Evolutionary conservation across 1,140 invertebrate genomes (phyloP).

Genomic region (Lordiphosa stackelbergi): DNA sequence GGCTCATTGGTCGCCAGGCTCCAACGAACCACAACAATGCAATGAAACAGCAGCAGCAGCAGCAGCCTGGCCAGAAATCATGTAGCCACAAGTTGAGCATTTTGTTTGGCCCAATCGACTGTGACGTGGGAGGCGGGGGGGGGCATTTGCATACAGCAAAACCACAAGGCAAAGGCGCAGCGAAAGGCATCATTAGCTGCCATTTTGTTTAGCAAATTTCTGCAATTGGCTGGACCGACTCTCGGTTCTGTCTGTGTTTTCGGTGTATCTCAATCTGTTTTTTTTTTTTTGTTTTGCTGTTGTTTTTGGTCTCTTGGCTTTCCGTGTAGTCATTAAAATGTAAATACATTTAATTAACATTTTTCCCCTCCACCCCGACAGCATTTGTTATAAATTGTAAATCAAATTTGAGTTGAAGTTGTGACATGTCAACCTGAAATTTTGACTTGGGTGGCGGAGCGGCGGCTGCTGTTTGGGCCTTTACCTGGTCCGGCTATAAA

Average conservation of each 20-base stretch:
- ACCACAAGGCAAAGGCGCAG: too few species aligned
- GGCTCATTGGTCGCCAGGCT: too few species aligned
- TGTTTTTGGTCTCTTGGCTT: background rate
- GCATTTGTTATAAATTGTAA: conserved; percentile 72
- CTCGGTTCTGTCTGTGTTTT: too few species aligned
- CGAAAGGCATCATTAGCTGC: too few species aligned
- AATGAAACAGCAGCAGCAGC: conserved; percentile 13
- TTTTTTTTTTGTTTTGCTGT: background rate
- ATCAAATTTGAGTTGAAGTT: conserved; percentile 60
- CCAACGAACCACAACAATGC: too few species aligned
- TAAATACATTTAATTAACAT: conserved; percentile 74
- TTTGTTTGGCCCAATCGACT: too few species aligned
- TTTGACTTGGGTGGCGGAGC: conserved; percentile 46
- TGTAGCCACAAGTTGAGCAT: background rate
- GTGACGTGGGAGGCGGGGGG: too few species aligned
- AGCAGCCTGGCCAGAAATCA: too few species aligned
- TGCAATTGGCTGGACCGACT: background rate
- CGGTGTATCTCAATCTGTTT: conserved; percentile 56
- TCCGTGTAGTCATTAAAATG: conserved; percentile 75
- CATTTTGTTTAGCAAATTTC: too few species aligned
- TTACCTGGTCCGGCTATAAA: conserved; percentile 43
- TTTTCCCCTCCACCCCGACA: conserved; percentile 33
- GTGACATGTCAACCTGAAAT: conserved; percentile 25
- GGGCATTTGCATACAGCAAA: too few species aligned
- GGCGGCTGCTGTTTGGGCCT: conserved; percentile 11